These are phyloP conservation scores for Linurgus olivaceus DNA, from an alignment of 2,797 vertebrate species.

Conservation along the genomic window DNA sequence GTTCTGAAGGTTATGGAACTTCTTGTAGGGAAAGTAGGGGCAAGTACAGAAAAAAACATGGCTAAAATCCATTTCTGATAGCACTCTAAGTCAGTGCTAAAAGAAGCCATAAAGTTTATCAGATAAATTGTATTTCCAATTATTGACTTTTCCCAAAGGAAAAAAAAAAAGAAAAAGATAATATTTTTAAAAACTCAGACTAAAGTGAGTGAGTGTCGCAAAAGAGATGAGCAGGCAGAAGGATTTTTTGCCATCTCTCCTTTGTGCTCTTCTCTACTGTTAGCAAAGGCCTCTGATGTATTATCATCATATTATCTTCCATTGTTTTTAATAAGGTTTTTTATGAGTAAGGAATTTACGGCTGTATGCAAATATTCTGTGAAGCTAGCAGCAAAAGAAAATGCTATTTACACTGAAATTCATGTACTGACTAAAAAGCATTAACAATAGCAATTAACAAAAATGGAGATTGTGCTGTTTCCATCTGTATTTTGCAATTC, in stretches of 20 bases:
- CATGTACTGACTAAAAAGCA: slow-evolving; percentile 41
- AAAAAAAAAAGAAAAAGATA: not conserved
- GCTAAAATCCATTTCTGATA: not conserved
- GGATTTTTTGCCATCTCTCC: not conserved
- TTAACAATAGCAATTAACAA: slow-evolving; percentile 49
- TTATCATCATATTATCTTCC: slow-evolving; percentile 8
- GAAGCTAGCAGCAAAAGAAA: slow-evolving; percentile 21
- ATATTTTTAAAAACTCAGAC: not conserved
- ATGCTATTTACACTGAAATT: slow-evolving; percentile 43
- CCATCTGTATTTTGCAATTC: slow-evolving; percentile 33
- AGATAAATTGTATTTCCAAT: not conserved
- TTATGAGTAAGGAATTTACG: slow-evolving; percentile 27
- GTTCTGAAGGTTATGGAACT: not conserved
- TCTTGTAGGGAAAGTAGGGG: not conserved
- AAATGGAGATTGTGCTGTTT: not conserved
- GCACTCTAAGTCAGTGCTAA: not conserved
- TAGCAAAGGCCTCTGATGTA: not conserved
- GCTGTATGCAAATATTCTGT: slow-evolving; percentile 4
- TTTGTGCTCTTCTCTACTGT: not conserved
- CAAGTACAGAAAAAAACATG: not conserved
- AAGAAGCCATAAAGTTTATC: not conserved
- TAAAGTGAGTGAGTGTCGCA: not conserved
- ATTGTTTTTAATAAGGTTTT: slow-evolving; percentile 3
- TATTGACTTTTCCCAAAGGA: not conserved
- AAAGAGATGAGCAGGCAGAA: not conserved